Evolutionary conservation across 2,888 invertebrate genomes (phyloP).

Genomic region (Ormyrus nitidulus): DNA sequence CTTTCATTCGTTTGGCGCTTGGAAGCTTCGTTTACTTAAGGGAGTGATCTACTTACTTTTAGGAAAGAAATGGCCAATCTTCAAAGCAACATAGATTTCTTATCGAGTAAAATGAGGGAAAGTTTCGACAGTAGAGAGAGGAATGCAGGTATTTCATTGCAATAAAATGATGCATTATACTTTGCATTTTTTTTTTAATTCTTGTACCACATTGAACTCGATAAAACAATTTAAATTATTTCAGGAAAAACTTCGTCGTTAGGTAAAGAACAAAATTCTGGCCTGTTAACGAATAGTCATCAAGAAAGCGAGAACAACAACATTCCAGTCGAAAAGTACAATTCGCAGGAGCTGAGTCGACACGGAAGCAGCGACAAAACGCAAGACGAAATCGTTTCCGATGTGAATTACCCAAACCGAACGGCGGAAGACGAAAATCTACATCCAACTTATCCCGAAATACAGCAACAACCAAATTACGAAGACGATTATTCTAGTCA

Average conservation of each 20-base stretch:
- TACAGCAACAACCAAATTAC: constrained; percentile 56
- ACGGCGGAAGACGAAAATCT: not conserved
- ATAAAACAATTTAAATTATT: not conserved
- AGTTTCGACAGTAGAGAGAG: constrained; percentile 53
- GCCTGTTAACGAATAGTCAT: not conserved
- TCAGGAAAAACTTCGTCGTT: constrained; percentile 11
- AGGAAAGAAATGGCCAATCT: constrained; percentile 88
- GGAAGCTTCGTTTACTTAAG: no score
- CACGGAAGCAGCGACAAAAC: constrained; percentile 38
- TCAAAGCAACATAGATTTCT: constrained; percentile 86
- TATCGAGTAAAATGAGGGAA: constrained; percentile 76
- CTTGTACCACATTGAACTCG: no score
- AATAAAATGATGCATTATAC: no score
- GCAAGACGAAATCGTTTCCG: constrained; percentile 40
- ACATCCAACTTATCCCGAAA: constrained; percentile 53
- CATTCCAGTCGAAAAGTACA: not conserved
- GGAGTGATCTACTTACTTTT: constrained; percentile 61
- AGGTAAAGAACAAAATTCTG: constrained; percentile 1
- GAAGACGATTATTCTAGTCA: constrained; percentile 61
- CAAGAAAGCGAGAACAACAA: constrained; percentile 17
- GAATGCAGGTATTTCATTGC: constrained; percentile 33
- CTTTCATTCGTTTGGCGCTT: no score
- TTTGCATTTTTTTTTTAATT: no score
- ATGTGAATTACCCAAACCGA: not conserved
- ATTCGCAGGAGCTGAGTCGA: not conserved